A percentile compares a stretch with the other conserved stretches of the same genome.
These are phyloP conservation scores for Dromaius novaehollandiae DNA, from an alignment of 2,113 vertebrate species.

Conservation along the genomic window DNA sequence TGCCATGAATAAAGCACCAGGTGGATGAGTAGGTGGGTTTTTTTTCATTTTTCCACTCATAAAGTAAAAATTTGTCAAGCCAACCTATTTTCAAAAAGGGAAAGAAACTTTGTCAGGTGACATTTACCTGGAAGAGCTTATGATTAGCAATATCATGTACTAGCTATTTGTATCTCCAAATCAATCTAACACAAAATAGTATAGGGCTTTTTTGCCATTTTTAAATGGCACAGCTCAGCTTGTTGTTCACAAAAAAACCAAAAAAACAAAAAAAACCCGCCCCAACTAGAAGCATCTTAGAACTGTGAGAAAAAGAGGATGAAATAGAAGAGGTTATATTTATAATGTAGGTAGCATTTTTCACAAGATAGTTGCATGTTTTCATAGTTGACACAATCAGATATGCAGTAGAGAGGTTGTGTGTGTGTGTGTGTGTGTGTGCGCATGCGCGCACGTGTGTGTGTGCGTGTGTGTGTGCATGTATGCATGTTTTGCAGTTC, in stretches of 20 bases:
- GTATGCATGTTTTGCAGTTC: background rate
- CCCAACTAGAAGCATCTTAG: background rate
- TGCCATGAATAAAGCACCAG: background rate
- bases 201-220: background rate
- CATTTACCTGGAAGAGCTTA: background rate
- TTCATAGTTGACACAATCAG: background rate
- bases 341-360: background rate
- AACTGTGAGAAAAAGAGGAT: conserved; percentile 8
- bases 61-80: background rate
- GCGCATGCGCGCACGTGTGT: background rate
- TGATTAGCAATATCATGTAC: background rate
- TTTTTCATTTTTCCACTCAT: background rate
- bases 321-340: background rate
- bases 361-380: background rate
- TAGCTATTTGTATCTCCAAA: background rate
- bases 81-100: background rate
- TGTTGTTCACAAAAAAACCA: conserved; percentile 8
- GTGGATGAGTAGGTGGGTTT: background rate
- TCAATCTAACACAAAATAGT: background rate
- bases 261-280: background rate
- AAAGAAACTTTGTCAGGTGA: background rate
- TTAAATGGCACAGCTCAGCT: background rate
- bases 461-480: too few species aligned
- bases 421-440: accelerated
- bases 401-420: background rate